Base-by-base conservation (phyloP, 2,888 invertebrate species). In the Leucophenga montana region DNA sequence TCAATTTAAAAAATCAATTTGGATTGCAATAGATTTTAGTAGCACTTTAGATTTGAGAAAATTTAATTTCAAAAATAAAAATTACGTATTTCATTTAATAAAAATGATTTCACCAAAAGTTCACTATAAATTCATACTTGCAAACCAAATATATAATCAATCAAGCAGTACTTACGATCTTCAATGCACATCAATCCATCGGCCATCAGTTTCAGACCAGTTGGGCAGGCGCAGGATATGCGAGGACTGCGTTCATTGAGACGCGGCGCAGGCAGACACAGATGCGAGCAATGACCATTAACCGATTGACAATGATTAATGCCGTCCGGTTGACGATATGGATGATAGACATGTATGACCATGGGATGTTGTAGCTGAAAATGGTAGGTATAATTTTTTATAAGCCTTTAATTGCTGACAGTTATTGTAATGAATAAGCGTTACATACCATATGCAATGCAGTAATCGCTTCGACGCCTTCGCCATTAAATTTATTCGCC, bases 331-430 rank as follows among this genome's bases (percentile, higher is more conserved):
- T 98, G 97, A 61, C 97, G 93, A 89, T 96, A 96, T 8, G 96
- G 95, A 89, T 98, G 98, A 89, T 97, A 97, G 50, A 98, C 96
- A 89, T 97, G 97, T 78, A 98, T 94, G 71, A 95, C 97, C 97
- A 97, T 97, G 8, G 97, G 97, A 89, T 95, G 94, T 89, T 95
- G 94, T 48, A 95, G 91, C 92, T 95, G 87, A 56, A 70, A 78
- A 73, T 4, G 2, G 22, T 22, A 53, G 66, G 27, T n/a, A 33
- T 16, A 66, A 6, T 53, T 31, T 48, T 14, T 48, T 14, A 14
- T 64, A 14, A 22, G 39, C 20, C 8, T 2, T 16, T 9, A 20
- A 53, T 53, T 53, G 53, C 39, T 1, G 53, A 11, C 56, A 14
- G 20, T 14, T 56, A 27, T 27, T 27, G 20, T 53, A 13, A 39